Base-by-base conservation (phyloP, 2,888 invertebrate genomes). In the Sinhomidia bicolor region DNA sequence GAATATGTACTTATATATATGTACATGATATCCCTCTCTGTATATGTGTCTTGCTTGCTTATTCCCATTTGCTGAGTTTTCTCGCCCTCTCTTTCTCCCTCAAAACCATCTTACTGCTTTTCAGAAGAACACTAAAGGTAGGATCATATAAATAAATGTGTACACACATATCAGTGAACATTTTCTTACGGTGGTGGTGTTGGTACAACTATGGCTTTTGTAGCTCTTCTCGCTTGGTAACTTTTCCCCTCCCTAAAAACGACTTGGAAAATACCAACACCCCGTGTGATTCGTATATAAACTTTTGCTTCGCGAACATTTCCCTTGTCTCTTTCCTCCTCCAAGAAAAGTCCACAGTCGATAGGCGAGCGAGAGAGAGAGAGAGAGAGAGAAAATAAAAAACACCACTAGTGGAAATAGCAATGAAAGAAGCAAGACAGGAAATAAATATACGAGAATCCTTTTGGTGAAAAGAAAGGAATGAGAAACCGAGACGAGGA, bases 401-500 rank as follows among this genome's bases (percentile, higher is more conserved):
- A 65, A 44, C 12, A 44, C 41, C 32, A 65, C 32, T 65, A 4
- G 29, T 26, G 6, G 62, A n/a, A n/a, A n/a, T 26, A 36, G 54
- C 41, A 51, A 57, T 41, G 74, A 76, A 68, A 76, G 80, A 65
- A n/a, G 80, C 14, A 65, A 82, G 84, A n/a, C 82, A 79, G 57
- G 47, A 83, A 79, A 80, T 76, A 89, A 81, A 81, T 89, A 82
- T 79, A n/a, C n/a, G 68, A 80, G 83, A 76, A 78, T 74, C 74
- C 76, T 80, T 62, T 36, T 47, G 80, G 47, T 62, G 78, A 86
- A 90, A 88, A 84, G 79, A 90, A 80, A n/a, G n/a, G 85, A 83
- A 82, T 68, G 23, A 68, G 36, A 51, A 60, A 29, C 23, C 44
- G 74, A 26, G 29, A 76, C 62, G 51, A 80, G 88, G 14, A 82